Conservation (phyloP, 64 coral and sea anemone species). For the Montipora cactus region DNA sequence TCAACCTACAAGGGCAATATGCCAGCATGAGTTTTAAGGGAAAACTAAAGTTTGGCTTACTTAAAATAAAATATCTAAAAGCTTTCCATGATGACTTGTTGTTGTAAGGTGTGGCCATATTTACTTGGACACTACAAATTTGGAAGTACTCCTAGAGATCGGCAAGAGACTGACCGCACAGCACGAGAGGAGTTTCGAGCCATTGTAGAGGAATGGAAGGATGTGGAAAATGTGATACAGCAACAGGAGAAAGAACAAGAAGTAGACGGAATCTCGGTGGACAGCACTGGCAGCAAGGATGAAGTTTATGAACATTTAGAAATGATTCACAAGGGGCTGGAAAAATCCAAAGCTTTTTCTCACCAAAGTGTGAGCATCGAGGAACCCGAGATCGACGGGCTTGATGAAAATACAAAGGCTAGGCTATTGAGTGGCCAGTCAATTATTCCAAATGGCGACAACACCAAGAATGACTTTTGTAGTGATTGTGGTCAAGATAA, state of each 20-base stretch:
- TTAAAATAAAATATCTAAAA: neutral
- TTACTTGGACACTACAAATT: conserved; percentile 89
- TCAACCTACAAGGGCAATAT: no score
- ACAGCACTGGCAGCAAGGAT: conserved; percentile 90
- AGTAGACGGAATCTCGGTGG: conserved; percentile 83
- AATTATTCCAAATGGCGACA: conserved; percentile 69
- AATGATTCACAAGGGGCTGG: conserved; percentile 79
- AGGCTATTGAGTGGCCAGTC: conserved; percentile 65
- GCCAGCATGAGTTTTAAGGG: neutral
- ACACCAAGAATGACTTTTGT: conserved; percentile 87
- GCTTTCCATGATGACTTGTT: neutral
- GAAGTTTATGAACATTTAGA: conserved; percentile 94
- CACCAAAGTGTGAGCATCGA: conserved; percentile 78
- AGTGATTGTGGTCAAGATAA: conserved; percentile 77
- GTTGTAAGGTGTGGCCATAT: conserved; percentile 95
- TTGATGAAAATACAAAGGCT: conserved; percentile 57
- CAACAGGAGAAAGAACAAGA: conserved; percentile 85
- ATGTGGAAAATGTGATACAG: conserved; percentile 80
- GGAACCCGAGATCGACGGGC: conserved; percentile 77
- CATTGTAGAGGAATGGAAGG: conserved; percentile 89
- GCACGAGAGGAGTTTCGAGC: conserved; percentile 58
- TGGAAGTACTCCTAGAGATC: conserved; percentile 79
- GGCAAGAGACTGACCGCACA: conserved; percentile 58
- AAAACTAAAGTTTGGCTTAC: neutral
- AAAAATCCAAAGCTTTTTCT: conserved; percentile 53